Evolutionary conservation across 2,888 invertebrate species (phyloP), one percentile per base, ranked within the genome.

Genomic region (Argyresthia albistria): DNA sequence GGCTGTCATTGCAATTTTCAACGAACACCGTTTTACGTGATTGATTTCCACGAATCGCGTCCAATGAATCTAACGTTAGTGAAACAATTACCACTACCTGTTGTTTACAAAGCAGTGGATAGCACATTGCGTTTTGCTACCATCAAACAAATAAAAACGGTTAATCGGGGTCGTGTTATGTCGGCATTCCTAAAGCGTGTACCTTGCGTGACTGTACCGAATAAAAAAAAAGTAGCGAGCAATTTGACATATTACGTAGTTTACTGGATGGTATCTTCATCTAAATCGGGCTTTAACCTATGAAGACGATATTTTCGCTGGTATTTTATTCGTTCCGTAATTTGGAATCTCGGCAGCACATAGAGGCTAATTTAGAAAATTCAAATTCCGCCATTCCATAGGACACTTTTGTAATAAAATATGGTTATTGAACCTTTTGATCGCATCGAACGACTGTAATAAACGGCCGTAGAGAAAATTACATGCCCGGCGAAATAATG

Each of bases 211-310:
- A 76, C 78, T 60, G 36, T 57, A 52, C 50, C 56, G 58, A 75
- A 82, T 84, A 81, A 83, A 80, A 79, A 76, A 69, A 65, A 64
- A 57, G 61, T 65, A 56, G 53, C 74, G 70, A 66, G 69, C 73
- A 81, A 80, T 83, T 83, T 82, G 82, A 84, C 77, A 76, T 76
- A 76, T 65, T 64, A 64, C 66, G 70, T 72, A 76, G 72, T 80
- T 74, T 77, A 79, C 73, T 73, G 71, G 64, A 25, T 69, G 71
- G 80, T 80, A 81, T 81, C 78, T 81, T 73, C 80, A 82, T 80
- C 79, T 77, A 80, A 82, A 82, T 80, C 73, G 72, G 59, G 59
- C 66, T 25, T 35, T 51, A 51, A 51, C 35, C 42, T 51, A 51
- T 45, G 43, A 43, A 43, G 45, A 51, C 43, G 51, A 45, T 42